Base-by-base conservation (phyloP, 2,888 invertebrate species). In the Tortrix viridana region DNA sequence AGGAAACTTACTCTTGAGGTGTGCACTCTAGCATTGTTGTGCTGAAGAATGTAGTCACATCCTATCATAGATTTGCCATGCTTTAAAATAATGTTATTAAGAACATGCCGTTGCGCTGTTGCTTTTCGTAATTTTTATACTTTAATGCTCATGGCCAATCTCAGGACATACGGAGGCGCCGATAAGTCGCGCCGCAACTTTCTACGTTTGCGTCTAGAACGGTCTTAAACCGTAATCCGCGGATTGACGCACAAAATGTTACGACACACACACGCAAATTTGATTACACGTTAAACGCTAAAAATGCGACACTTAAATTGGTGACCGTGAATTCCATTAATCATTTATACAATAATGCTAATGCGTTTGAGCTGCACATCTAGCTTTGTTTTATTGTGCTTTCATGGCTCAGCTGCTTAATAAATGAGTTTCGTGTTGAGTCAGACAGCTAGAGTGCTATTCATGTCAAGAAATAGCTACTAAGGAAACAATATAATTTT, bases 131-230 rank as follows among this genome's bases (percentile, higher is more conserved):
- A 84, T 84, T 86, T 87, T 86, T 85, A 82, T 81, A 81, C 81
- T 88, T 86, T 81, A 81, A 85, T 80, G 79, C 80, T 80, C 80
- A 85, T 88, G 86, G 87, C 89, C 86, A 84, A 82, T 88, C 86
- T 87, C 91, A 90, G 92, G 92, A 92, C 89, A 83, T 76, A 74
- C 79, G 76, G 81, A 82, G 92, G 92, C 92, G 92, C 92, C 92
- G 81, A 73, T 68, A 75, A 85, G 92, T 89, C 91, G 91, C 91
- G 91, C 84, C 91, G 76, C 90, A 89, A 91, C 92, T 92, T 92
- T 92, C 92, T 92, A 92, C 92, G 82, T 78, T 84, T 79, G 83
- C 85, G 89, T 91, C 89, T 91, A 91, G 87, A 92, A 81, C 88
- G 81, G 81, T 88, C 84, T 88, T 89, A 89, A 88, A 88, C 90